Evolutionary conservation across 2,888 invertebrate genomes (phyloP), one percentile per base, ranked within the genome.

Genomic region (Heliconius sara): DNA sequence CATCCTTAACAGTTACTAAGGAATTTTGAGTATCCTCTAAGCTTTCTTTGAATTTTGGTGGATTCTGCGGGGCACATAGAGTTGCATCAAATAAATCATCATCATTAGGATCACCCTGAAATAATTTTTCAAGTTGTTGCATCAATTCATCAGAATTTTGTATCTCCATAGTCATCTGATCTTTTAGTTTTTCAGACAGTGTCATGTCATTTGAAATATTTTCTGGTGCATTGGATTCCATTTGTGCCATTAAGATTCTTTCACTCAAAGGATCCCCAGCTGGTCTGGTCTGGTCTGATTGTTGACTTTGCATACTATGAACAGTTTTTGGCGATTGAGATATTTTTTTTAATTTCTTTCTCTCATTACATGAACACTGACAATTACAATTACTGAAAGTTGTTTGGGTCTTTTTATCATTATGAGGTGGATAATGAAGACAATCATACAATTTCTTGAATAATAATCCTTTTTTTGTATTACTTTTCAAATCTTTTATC

Each of bases 91-190:
- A 95, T 82, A 95, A 86, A 81, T 95, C 94, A 84, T 95, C 94
- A 84, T 94, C 93, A 86, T 90, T 91, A 39, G 89, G 84, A 80
- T 92, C 91, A 60, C 88, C 88, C 83, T 93, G 89, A 85, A 95
- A 95, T n/a, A 95, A 84, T 84, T 93, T 92, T 84, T 95, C 94
- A 83, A 95, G 85, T 83, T 95, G 93, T 83, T 89, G 88, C 88
- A 92, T 91, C 72, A 95, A 83, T 75, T 94, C 91, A 84, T 93
- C 92, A 30, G 92, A 88, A 71, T 91, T 90, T 83, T 89, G 87
- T 52, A 89, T 85, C 83, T 92, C 91, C 63, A 86, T 84, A 60
- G 88, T 86, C 22, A 85, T 82, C 80, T 84, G 84, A 75, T 82
- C 79, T 22, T 80, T 82, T n/a, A 83, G 25, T 43, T 43, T 79